Evolutionary conservation across 1,140 invertebrate species (phyloP).

Genomic region (Drosophila gunungcola): DNA sequence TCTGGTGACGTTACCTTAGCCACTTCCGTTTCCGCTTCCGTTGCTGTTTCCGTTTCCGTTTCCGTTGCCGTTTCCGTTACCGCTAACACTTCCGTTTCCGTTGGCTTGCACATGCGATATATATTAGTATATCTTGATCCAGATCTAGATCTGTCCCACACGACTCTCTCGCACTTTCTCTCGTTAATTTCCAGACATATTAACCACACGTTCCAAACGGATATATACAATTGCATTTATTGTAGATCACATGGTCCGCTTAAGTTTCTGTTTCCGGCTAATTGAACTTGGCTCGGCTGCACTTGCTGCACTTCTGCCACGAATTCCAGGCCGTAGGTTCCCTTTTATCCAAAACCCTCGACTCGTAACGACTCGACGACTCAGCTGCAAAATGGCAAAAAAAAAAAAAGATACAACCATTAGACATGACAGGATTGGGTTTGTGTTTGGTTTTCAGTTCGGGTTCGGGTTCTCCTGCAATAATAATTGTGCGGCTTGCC

Average conservation of each 20-base stretch:
- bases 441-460: neutral
- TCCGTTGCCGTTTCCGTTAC: slow-evolving; percentile 9
- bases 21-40: slow-evolving; percentile 23
- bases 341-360: slow-evolving; percentile 24
- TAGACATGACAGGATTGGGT: slow-evolving; percentile 28
- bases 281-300: slow-evolving; percentile 17
- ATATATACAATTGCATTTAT: slow-evolving; percentile 39
- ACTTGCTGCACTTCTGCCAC: slow-evolving; percentile 15
- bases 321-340: neutral
- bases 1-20: slow-evolving; percentile 22
- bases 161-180: neutral
- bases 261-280: slow-evolving; percentile 4
- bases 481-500: slow-evolving; percentile 28
- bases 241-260: slow-evolving; percentile 38
- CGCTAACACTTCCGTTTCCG: slow-evolving; percentile 7
- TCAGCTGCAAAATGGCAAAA: slow-evolving; percentile 26
- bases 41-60: slow-evolving; percentile 16
- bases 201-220: slow-evolving; percentile 11
- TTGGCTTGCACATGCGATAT: slow-evolving; percentile 34
- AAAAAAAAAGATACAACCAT: slow-evolving; percentile 31
- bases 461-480: slow-evolving; percentile 10
- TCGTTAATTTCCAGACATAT: slow-evolving; percentile 16
- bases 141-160: slow-evolving; percentile 25
- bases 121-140: slow-evolving; percentile 1
- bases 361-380: slow-evolving; percentile 2